Evolutionary conservation across 1,140 invertebrate genomes (phyloP).

Genomic region (Plectrocnemia conspersa): DNA sequence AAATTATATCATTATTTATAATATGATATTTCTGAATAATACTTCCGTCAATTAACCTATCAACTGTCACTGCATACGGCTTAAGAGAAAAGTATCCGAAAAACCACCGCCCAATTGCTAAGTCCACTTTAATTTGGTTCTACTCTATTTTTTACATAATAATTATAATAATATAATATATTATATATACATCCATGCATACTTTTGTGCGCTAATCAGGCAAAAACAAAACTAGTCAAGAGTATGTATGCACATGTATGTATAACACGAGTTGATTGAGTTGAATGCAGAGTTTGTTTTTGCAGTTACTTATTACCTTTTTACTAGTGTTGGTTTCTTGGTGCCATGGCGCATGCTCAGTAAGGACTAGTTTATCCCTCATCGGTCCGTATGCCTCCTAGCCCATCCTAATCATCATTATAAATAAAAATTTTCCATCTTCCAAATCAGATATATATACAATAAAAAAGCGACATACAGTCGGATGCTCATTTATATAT

Average conservation of each 20-base stretch:
- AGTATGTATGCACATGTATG: constrained; percentile 17
- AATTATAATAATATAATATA: no score
- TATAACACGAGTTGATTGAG: constrained; percentile 45
- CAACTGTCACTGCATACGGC: constrained; percentile 10
- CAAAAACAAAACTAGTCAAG: no score
- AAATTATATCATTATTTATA: no score
- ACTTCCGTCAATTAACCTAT: not conserved
- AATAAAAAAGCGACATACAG: constrained; percentile 50
- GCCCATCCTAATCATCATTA: constrained; percentile 39
- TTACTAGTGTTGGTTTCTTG: constrained; percentile 56
- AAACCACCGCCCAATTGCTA: constrained; percentile 28
- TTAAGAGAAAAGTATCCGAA: no score
- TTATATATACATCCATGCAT: no score
- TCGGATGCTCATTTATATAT: constrained; percentile 45
- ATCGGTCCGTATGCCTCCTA: constrained; percentile 46
- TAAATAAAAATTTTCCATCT: no score
- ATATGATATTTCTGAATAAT: no score
- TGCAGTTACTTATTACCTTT: constrained; percentile 54
- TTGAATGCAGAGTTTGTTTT: constrained; percentile 57
- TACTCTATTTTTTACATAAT: constrained; percentile 28
- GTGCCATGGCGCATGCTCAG: constrained; percentile 56
- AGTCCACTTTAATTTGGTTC: constrained; percentile 33
- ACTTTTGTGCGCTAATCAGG: no score
- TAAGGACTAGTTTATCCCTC: constrained; percentile 50
- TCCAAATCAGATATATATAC: no score